Base-by-base conservation (phyloP, 2,797 vertebrate genomes). In the Cryptoprocta ferox region DNA sequence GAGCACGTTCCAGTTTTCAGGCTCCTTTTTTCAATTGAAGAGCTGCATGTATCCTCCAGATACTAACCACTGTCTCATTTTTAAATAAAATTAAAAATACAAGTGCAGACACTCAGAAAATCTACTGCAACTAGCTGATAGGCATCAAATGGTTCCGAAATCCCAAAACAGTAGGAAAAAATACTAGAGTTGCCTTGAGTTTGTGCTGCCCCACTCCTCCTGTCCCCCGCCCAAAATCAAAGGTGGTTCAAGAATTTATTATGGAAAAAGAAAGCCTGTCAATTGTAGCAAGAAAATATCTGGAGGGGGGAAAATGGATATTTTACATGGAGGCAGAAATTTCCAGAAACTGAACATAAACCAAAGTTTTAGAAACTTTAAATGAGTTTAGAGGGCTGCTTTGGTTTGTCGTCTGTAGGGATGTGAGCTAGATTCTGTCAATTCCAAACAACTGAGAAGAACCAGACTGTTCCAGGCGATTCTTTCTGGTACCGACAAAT, bases 61-160 rank as follows among this genome's bases (percentile, higher is more conserved):
- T 68, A 71, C 16, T 68, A 50, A 70, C 42, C 68, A 7, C 45
- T 91, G 4, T 92, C 53, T 95, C 35, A 73, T 87, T 19, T 63
- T 92, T 71, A 93, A 96, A 84, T 35, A 89, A 93, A 94, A 91
- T 48, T 93, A 94, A 68, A 73, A 84, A 63, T 73, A 28, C 66
- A 88, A 90, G 6, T 83, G 5, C 83, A 30, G 30, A 18, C 19
- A 32, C 61, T 90, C 30, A 30, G 37, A 37, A 37, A 30, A 30
- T 8, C 3, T 94, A 42, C 18, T n/a, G 19, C 30, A 53, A 73
- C 56, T 68, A 78, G 68, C 30, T 73, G 21, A 68, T 85, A 83
- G 53, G 26, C 13, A 39, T 89, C 26, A 68, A 78, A 32, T 94
- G 45, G 32, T 84, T 94, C 59, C 53, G 73, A 93, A 97, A 73